These are phyloP conservation scores for Ranitomeya imitator DNA, from an alignment of 2,113 vertebrate species.

Conservation along the genomic window DNA sequence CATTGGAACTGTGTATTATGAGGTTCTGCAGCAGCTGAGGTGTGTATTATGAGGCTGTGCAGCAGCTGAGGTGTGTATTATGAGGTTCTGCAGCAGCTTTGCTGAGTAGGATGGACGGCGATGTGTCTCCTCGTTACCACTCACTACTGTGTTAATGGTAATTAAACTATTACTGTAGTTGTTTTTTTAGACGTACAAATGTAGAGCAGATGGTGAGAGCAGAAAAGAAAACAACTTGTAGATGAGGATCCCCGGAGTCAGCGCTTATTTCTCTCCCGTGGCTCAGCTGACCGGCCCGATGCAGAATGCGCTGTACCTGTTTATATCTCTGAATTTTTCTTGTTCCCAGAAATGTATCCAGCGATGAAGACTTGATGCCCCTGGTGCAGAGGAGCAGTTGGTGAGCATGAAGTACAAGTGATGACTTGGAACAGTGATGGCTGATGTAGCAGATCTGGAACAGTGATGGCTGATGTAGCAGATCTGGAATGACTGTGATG, in stretches of 20 bases:
- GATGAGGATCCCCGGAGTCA: background rate
- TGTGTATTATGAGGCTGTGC: background rate
- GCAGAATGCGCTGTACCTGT: background rate
- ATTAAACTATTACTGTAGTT: slow-evolving; percentile 55
- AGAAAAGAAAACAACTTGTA: background rate
- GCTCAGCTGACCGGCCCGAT: background rate
- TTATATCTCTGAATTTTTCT: background rate
- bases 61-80: background rate
- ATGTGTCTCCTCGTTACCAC: background rate
- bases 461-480: too few relatives aligned
- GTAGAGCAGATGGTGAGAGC: slow-evolving; percentile 34
- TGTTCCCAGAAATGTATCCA: background rate
- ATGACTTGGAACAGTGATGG: too few relatives aligned
- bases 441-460: too few relatives aligned
- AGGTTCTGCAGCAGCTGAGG: background rate
- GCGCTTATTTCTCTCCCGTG: background rate
- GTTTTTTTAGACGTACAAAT: slow-evolving; percentile 29
- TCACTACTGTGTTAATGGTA: slow-evolving; percentile 46
- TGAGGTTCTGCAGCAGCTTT: background rate
- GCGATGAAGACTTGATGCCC: background rate
- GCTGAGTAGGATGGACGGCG: slow-evolving; percentile 18
- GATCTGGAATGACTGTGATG: too few relatives aligned
- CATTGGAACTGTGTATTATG: background rate
- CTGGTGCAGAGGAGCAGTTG: too few relatives aligned
- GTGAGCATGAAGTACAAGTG: too few relatives aligned